Evolutionary conservation across 2,888 invertebrate genomes (phyloP), one percentile per base, ranked within the genome.

Genomic region (Mayetiola destructor): DNA sequence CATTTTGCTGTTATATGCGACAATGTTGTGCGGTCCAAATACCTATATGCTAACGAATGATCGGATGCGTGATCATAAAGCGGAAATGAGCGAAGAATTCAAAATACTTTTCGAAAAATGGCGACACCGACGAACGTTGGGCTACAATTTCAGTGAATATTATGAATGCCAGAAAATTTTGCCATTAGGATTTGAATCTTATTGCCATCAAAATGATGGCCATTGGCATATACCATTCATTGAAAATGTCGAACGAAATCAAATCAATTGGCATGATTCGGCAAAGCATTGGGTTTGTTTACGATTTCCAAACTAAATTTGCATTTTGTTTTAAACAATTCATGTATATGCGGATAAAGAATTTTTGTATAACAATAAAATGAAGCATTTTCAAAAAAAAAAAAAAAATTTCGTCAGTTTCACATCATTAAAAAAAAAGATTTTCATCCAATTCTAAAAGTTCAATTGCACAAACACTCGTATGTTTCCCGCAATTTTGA

Each of bases 101-200:
- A 9, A 48, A n/a, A 8, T 2, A n/a, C n/a, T 48, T 6, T 48
- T 48, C 20, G 27, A 48, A 48, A 2, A 6, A 9, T 48, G 48
- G 48, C 48, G 27, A 48, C 48, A 48, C n/a, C 27, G 27, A 48
- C n/a, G 48, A 48, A n/a, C 48, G 27, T n/a, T 48, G 48, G 48
- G 48, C 23, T 48, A 27, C 27, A 27, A 14, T 27, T 5, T 27
- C 9, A 16, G 48, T 2, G 6, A 14, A 48, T 12, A 21, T 12
- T n/a, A 48, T 27, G n/a, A 23, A 23, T n/a, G 23, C 12, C n/a
- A 27, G 27, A 23, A 27, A 1, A 9, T 27, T 1, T 27, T 27
- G 16, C 48, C 48, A 16, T 27, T 48, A n/a, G n/a, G n/a, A 48
- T 48, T 27, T 9, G 27, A 48, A 48, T 27, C 27, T 23, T 48